Percentiles rank a stretch among this genome's conserved stretches.
phyloP scores from a whole-genome alignment of 2,888 invertebrate genomes.

The Galerucella pusilla region DNA sequence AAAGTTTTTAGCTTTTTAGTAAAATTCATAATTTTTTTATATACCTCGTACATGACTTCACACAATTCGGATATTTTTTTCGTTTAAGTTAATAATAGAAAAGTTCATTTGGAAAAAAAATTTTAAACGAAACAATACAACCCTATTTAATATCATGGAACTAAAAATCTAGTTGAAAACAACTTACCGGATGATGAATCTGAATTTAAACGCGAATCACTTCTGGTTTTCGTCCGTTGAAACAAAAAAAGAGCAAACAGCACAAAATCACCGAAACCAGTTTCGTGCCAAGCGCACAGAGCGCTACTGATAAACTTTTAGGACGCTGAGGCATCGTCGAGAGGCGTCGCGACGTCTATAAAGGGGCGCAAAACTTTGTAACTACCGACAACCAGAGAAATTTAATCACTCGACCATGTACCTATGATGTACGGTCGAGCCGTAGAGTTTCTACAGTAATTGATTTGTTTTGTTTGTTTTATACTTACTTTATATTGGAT shows the following conservation, averaged over 20 bases:
- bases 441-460: too few species aligned
- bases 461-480: too few species aligned
- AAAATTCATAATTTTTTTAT: too few species aligned
- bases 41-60: too few species aligned
- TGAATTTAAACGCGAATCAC: not conserved
- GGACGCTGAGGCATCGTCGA: constrained; percentile 40
- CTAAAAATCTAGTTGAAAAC: not conserved
- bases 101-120: too few species aligned
- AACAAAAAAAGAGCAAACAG: not conserved
- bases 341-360: constrained; percentile 40
- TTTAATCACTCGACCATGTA: not conserved
- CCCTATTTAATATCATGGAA: not conserved
- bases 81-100: too few species aligned
- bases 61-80: too few species aligned
- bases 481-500: too few species aligned
- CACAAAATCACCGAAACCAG: constrained; percentile 5
- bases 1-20: too few species aligned
- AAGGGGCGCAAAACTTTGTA: constrained; percentile 37
- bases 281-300: constrained; percentile 23
- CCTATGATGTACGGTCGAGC: too few species aligned
- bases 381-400: constrained; percentile 8
- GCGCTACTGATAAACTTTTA: constrained; percentile 40
- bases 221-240: not conserved
- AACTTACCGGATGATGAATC: constrained; percentile 15
- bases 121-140: not conserved